Percentiles rank a stretch among this genome's conserved stretches.
Evolutionary conservation across 2,113 vertebrate species (phyloP).

Genomic region (Salvator merianae): DNA sequence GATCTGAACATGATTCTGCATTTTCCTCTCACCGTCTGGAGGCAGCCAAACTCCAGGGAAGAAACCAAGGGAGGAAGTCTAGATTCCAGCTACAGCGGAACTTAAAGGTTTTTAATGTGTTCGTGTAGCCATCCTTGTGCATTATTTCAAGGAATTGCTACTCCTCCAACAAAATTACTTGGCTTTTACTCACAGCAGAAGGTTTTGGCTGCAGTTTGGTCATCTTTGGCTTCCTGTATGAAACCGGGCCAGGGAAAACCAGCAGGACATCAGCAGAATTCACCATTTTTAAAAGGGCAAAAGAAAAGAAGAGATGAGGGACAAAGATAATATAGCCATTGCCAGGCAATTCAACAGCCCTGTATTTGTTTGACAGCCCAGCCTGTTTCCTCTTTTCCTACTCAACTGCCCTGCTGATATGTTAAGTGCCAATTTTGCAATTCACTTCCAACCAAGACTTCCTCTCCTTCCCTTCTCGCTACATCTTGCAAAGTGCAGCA

Average conservation of each 20-base stretch:
- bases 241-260: background rate
- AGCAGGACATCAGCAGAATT: background rate
- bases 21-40: too few relatives aligned
- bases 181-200: rapidly evolving
- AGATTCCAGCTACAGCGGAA: too few relatives aligned
- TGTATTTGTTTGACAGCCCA: background rate
- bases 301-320: background rate
- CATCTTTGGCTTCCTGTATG: background rate
- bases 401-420: background rate
- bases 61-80: background rate
- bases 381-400: background rate
- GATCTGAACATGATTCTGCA: too few relatives aligned
- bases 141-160: background rate
- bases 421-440: constrained; percentile 27
- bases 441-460: constrained; percentile 17
- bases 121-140: background rate
- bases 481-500: constrained; percentile 34
- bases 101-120: background rate
- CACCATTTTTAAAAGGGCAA: background rate
- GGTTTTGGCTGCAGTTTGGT: background rate
- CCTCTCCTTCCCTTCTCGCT: background rate
- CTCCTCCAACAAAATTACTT: rapidly evolving
- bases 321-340: background rate
- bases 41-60: background rate
- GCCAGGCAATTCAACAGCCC: background rate